These are phyloP conservation scores for Lasiommata megera DNA, from an alignment of 2,888 invertebrate genomes.

Conservation along the genomic window DNA sequence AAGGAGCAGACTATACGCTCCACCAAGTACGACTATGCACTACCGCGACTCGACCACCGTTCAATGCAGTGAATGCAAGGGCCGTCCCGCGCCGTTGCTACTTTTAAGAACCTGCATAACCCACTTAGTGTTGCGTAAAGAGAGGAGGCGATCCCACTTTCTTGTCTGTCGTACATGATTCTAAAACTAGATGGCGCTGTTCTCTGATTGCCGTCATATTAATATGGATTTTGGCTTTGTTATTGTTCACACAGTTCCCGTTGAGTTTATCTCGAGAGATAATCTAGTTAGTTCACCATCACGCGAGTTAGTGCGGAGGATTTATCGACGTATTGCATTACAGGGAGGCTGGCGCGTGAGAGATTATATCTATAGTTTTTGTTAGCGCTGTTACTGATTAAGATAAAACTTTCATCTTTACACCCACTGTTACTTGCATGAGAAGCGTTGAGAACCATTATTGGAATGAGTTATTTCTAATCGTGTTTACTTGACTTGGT, in stretches of 20 bases:
- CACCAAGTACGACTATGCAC: too few relatives aligned
- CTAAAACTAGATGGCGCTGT: too few relatives aligned
- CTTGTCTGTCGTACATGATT: too few relatives aligned
- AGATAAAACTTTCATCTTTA: constrained; percentile 21
- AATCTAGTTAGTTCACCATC: constrained; percentile 16
- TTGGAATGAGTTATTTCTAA: too few relatives aligned
- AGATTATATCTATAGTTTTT: constrained; percentile 22
- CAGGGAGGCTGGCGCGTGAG: constrained; percentile 25
- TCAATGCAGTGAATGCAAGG: too few relatives aligned
- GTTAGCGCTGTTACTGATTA: constrained; percentile 8
- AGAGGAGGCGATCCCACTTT: too few relatives aligned
- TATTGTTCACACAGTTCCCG: constrained; percentile 9
- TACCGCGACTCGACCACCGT: too few relatives aligned
- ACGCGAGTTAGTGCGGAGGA: constrained; percentile 9
- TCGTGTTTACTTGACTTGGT: too few relatives aligned
- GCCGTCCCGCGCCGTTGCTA: too few relatives aligned
- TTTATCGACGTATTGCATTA: constrained; percentile 30
- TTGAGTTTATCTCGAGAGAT: constrained; percentile 11
- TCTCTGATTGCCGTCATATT: constrained; percentile 33
- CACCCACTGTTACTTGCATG: not conserved
- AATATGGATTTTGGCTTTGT: constrained; percentile 29
- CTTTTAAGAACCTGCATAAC: too few relatives aligned
- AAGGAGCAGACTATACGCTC: too few relatives aligned
- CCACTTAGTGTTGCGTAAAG: too few relatives aligned
- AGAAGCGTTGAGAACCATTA: not conserved